phyloP scores from a whole-genome alignment of 2,797 vertebrate genomes.

The Hydrophis major region DNA sequence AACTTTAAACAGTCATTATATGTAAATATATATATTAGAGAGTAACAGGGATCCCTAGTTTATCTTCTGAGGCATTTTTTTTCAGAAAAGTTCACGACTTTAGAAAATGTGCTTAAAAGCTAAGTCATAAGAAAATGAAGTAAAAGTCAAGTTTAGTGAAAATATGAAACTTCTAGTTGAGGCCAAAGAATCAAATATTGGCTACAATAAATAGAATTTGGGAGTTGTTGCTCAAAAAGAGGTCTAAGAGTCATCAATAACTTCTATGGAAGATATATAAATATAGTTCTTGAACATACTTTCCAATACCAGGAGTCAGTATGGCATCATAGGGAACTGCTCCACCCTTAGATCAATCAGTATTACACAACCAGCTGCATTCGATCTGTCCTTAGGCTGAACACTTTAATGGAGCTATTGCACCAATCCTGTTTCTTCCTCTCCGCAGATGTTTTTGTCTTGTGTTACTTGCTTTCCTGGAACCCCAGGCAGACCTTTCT shows the following conservation, averaged over 20 bases:
- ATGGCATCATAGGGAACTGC: neutral
- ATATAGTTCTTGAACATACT: neutral
- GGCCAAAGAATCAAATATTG: neutral
- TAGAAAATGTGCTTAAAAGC: neutral
- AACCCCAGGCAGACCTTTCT: neutral
- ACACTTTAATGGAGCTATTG: neutral
- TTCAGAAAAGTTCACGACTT: neutral
- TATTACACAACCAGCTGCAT: neutral
- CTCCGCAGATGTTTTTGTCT: neutral
- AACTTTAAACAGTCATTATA: too few relatives aligned
- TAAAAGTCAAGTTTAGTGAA: neutral
- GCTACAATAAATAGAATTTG: neutral
- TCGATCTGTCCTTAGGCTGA: neutral
- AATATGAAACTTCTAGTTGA: neutral
- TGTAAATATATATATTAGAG: neutral
- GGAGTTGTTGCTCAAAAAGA: neutral
- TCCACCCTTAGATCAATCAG: neutral
- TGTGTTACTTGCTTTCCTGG: neutral
- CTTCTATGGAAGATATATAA: neutral
- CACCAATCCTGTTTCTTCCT: neutral
- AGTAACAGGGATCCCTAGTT: neutral
- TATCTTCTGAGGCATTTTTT: neutral
- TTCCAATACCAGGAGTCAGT: too few relatives aligned
- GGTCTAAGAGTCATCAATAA: neutral
- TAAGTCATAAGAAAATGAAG: neutral